Conservation (phyloP, 2,113 vertebrate genomes). For the Uropsilus gracilis region DNA sequence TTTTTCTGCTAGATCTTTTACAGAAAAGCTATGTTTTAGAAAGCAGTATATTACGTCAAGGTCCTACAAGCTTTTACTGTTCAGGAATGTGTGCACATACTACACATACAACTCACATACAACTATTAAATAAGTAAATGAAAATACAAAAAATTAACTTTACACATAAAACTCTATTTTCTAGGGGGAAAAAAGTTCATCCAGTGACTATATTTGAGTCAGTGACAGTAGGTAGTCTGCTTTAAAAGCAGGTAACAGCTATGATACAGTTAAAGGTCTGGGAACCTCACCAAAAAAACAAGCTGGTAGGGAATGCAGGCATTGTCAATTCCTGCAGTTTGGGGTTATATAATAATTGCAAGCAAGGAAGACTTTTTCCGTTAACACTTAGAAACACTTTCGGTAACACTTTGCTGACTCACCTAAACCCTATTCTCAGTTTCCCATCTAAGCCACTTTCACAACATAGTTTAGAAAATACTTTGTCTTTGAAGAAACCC, state of each 20-base stretch:
- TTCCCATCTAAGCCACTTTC: conserved; percentile 16
- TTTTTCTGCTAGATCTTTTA: conserved; percentile 42
- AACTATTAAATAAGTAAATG: conserved; percentile 7
- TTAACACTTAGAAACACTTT: neutral
- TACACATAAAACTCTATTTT: neutral
- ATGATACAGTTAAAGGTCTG: conserved; percentile 10
- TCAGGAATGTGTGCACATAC: neutral
- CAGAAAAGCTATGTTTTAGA: conserved; percentile 53
- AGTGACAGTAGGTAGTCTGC: neutral
- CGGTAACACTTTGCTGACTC: neutral
- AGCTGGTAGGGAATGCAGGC: conserved; percentile 13
- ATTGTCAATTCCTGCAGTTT: neutral
- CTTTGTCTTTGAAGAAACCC: conserved; percentile 57
- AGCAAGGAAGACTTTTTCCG: neutral
- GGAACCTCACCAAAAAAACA: conserved; percentile 43
- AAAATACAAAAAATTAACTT: conserved; percentile 20
- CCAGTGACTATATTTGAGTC: neutral
- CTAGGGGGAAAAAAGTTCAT: no score
- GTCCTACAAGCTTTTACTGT: neutral
- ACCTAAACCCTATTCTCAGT: neutral
- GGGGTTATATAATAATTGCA: neutral
- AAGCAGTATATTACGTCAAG: neutral
- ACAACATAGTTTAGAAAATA: conserved; percentile 15
- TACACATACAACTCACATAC: neutral
- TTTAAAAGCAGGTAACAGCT: neutral